Conservation (phyloP, 2,888 invertebrate genomes). For the Molorchus minor region DNA sequence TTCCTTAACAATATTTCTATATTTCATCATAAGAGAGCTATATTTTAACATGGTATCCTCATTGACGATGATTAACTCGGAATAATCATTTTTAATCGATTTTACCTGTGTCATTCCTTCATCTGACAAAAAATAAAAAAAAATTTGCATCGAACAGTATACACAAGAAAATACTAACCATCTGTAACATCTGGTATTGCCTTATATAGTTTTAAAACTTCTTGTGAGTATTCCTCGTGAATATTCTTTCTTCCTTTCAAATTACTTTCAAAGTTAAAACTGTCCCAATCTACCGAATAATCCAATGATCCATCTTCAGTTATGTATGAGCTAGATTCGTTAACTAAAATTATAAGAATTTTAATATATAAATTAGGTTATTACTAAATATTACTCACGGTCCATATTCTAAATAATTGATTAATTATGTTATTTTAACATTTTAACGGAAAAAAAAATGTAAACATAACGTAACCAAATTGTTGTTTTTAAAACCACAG, state of each 20-base stretch:
- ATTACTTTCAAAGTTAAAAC: constrained; percentile 11
- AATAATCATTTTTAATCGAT: not conserved
- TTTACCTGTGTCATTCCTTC: not conserved
- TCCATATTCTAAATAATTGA: too few species aligned
- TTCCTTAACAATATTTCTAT: constrained; percentile 11
- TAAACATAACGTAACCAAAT: too few species aligned
- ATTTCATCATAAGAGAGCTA: constrained; percentile 3
- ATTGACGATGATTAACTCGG: not conserved
- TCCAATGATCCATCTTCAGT: constrained; percentile 10
- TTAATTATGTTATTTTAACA: too few species aligned
- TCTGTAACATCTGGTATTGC: not conserved
- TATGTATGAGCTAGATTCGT: not conserved
- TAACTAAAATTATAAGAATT: not conserved
- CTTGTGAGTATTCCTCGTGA: not conserved
- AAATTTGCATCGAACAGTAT: too few species aligned
- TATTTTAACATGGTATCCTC: constrained; percentile 5
- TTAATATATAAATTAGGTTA: not conserved
- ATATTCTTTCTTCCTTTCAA: constrained; percentile 5
- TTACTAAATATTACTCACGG: not conserved
- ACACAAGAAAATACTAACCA: not conserved
- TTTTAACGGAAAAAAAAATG: too few species aligned
- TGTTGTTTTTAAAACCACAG: too few species aligned
- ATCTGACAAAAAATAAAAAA: not conserved
- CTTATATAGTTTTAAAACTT: not conserved
- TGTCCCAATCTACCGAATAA: constrained; percentile 20